These are phyloP conservation scores for Hyppa rectilinea DNA, from an alignment of 2,888 invertebrate species.

Conservation along the genomic window DNA sequence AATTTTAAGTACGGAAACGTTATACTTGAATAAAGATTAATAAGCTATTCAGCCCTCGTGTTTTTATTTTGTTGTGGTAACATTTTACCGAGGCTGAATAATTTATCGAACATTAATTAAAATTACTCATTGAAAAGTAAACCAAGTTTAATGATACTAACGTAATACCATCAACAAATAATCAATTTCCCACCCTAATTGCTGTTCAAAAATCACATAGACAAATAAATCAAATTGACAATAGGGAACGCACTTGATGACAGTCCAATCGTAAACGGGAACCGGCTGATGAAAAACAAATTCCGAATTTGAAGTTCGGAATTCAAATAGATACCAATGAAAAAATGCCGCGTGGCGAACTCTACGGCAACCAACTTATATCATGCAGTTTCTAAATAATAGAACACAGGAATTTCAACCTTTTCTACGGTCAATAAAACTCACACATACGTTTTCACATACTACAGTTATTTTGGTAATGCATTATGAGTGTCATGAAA, in stretches of 20 bases:
- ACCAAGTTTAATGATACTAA: slow-evolving; percentile 67
- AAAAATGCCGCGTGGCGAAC: slow-evolving; percentile 86
- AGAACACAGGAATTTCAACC: slow-evolving; percentile 44
- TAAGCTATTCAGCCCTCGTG: slow-evolving; percentile 12
- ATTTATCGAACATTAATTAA: slow-evolving; percentile 9
- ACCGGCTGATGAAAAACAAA: slow-evolving; percentile 89
- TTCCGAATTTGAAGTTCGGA: slow-evolving; percentile 85
- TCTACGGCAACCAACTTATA: slow-evolving; percentile 65
- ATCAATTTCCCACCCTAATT: slow-evolving; percentile 76
- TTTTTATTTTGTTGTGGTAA: slow-evolving; percentile 23
- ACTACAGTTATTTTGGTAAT: slow-evolving; percentile 15
- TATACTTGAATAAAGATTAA: slow-evolving; percentile 29
- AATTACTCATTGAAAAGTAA: slow-evolving; percentile 20
- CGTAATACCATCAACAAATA: slow-evolving; percentile 76
- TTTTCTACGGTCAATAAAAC: slow-evolving; percentile 36
- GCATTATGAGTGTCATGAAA: slow-evolving; percentile 44
- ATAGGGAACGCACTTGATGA: slow-evolving; percentile 84
- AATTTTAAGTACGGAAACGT: slow-evolving; percentile 28
- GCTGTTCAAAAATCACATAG: slow-evolving; percentile 81
- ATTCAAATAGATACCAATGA: slow-evolving; percentile 90
- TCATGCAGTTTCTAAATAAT: slow-evolving; percentile 27
- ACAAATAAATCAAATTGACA: slow-evolving; percentile 85
- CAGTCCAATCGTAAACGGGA: slow-evolving; percentile 85
- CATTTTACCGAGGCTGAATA: neutral
- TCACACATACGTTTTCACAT: neutral